phyloP scores from a whole-genome alignment of 1,140 invertebrate genomes.

The Drosophila nikananu region DNA sequence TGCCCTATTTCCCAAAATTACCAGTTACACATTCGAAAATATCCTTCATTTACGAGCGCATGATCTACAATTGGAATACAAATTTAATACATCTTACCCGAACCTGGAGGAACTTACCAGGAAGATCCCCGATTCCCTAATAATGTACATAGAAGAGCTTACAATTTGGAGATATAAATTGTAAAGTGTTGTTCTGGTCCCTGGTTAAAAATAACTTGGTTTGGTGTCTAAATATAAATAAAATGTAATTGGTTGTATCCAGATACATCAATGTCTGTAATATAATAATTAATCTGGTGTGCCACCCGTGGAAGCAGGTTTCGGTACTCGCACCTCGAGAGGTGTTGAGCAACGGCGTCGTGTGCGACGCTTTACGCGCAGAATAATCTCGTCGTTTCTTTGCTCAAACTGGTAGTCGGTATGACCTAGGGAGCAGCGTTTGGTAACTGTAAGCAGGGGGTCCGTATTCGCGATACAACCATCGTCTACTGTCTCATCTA shows the following conservation, averaged over 20 bases:
- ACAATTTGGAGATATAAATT: neutral
- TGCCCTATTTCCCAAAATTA: neutral
- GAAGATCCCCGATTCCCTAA: neutral
- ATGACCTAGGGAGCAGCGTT: slow-evolving; percentile 72
- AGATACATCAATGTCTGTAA: neutral
- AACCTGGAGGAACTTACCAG: neutral
- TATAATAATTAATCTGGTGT: slow-evolving; percentile 1
- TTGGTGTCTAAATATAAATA: neutral
- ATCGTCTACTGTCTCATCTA: slow-evolving; percentile 54
- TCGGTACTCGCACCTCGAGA: neutral
- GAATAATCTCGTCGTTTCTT: slow-evolving; percentile 60
- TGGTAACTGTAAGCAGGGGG: slow-evolving; percentile 52
- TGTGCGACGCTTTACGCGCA: slow-evolving; percentile 60
- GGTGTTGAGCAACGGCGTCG: slow-evolving; percentile 15
- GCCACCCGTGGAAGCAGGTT: neutral
- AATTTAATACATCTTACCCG: neutral
- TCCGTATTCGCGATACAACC: slow-evolving; percentile 7
- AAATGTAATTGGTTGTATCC: neutral
- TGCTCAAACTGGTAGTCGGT: slow-evolving; percentile 77
- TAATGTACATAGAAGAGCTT: neutral
- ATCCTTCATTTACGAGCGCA: neutral
- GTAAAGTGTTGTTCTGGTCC: neutral
- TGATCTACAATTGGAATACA: neutral
- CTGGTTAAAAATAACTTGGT: neutral
- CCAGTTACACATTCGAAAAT: neutral